Conservation (phyloP, 2,888 invertebrate species). For the Drosophila stalkeri region DNA sequence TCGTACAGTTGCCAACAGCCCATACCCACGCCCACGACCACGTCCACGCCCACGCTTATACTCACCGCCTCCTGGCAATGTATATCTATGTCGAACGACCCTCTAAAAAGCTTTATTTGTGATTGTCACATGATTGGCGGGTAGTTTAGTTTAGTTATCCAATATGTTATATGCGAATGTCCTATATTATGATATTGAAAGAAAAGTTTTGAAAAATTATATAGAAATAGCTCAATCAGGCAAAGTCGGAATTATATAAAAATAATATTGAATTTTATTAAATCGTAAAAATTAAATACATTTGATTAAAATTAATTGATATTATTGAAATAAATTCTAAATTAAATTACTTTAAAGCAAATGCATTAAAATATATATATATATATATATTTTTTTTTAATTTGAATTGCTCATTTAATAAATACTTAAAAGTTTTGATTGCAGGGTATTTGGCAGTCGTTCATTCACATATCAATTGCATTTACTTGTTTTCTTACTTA, state of each 20-base stretch:
- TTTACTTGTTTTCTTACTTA: conserved; percentile 55
- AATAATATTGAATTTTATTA: too few species aligned
- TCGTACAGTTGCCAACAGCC: conserved; percentile 52
- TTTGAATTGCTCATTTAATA: background rate
- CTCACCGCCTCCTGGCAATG: conserved; percentile 24
- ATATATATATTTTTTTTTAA: background rate
- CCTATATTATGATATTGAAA: background rate
- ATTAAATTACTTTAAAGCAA: too few species aligned
- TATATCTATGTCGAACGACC: conserved; percentile 22
- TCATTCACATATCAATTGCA: background rate
- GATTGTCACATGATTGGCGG: conserved; percentile 24
- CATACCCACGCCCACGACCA: conserved; percentile 1
- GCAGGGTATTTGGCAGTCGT: conserved; percentile 3
- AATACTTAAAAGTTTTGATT: background rate
- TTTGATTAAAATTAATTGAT: too few species aligned
- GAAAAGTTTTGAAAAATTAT: background rate
- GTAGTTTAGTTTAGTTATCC: background rate
- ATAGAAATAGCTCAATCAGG: too few species aligned
- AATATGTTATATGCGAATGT: background rate
- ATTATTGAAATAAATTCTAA: too few species aligned
- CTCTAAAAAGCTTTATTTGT: conserved; percentile 48
- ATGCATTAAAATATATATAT: too few species aligned
- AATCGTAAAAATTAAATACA: too few species aligned
- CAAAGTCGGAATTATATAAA: too few species aligned
- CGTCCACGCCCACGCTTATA: background rate